Evolutionary conservation across 2,888 invertebrate genomes (phyloP), one percentile per base, ranked within the genome.

Genomic region (Harpalus rubripes): DNA sequence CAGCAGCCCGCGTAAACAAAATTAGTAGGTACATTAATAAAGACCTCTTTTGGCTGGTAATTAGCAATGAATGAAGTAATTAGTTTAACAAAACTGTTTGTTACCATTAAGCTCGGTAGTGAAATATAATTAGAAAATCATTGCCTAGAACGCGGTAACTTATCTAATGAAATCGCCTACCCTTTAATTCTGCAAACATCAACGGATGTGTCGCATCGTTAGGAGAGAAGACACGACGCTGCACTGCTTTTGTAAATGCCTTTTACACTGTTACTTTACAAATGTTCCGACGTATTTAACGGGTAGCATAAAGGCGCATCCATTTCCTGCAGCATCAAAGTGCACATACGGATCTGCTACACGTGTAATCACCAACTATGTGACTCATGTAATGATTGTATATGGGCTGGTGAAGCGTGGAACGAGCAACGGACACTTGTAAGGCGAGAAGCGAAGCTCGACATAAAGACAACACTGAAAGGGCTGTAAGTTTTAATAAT

Each of bases 311-410:
- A 52, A 52, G 10, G 44, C 44, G 44, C 44, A 52, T 52, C 44
- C 44, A 52, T 52, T 52, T 52, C 44, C 44, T 52, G 10, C 44
- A 52, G 44, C 44, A 52, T 52, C 44, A 52, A 52, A 52, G 44
- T 52, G 44, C 44, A 52, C 44, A 52, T 52, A 52, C 44, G 44
- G 7, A 52, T 52, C 44, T 52, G 44, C 44, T 52, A 52, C 44
- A 52, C 44, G 44, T 52, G 44, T 52, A 52, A 52, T 52, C 44
- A 10, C 44, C 44, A 52, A 52, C 44, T 52, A 52, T 52, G 44
- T 12, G 44, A 52, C 44, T 52, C 44, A 10, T 12, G 10, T 52
- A 52, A 52, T 52, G 44, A 52, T 52, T 10, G 44, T 52, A 7
- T 52, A 52, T 52, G 44, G 44, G 44, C 10, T 32, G 32, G 32